phyloP scores from a whole-genome alignment of 1,140 invertebrate genomes.

The Zaprionus gabonicus region DNA sequence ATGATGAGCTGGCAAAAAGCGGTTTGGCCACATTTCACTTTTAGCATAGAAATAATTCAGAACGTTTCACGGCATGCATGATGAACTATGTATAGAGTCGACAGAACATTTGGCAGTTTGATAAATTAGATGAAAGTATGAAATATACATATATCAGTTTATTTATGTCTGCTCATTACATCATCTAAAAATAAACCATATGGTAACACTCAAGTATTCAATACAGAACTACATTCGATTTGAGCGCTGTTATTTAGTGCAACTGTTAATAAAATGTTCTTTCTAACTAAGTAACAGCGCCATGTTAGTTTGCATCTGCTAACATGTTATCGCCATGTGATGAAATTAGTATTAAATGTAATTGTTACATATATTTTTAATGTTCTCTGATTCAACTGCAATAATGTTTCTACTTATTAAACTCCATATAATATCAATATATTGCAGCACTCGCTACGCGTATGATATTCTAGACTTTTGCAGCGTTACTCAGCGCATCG shows the following conservation, averaged over 20 bases:
- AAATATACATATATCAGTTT: background rate
- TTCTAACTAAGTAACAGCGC: background rate
- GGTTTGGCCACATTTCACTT: conserved; percentile 77
- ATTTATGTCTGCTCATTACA: too few relatives aligned
- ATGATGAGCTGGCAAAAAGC: conserved; percentile 53
- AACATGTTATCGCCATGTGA: background rate
- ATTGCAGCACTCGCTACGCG: background rate
- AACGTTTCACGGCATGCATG: conserved; percentile 55
- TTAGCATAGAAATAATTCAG: conserved; percentile 81
- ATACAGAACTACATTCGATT: background rate
- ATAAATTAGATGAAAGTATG: background rate
- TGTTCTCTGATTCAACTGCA: background rate
- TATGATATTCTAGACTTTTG: background rate
- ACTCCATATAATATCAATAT: background rate
- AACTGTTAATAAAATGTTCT: background rate
- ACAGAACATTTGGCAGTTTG: background rate
- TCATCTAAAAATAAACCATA: background rate
- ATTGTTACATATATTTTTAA: background rate
- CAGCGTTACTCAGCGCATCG: background rate
- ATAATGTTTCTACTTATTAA: background rate
- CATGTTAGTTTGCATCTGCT: background rate
- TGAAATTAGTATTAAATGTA: background rate
- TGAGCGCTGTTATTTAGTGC: background rate
- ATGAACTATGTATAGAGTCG: background rate
- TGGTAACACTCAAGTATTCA: background rate